Base-by-base conservation (phyloP, 2,113 vertebrate genomes). In the Psilopsiagon aurifrons region DNA sequence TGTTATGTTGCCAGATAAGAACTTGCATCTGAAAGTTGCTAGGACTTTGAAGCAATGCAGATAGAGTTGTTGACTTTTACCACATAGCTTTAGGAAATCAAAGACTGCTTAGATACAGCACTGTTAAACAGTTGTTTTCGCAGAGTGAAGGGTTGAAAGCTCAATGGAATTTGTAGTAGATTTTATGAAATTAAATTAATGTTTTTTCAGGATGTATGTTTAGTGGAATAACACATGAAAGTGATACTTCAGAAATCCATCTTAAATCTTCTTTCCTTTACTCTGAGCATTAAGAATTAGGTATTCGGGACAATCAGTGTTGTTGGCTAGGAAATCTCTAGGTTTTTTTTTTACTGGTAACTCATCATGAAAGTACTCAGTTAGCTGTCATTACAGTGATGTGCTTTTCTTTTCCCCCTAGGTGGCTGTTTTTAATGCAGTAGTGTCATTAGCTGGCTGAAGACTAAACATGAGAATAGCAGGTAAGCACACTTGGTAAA, bases 391-490 rank as follows among this genome's bases (percentile, higher is more conserved):
- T 96, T 97, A 93, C 12, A 28, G 28, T 68, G 29, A 22, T 60
- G 54, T 94, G 11, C 10, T 88, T 95, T 88, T 75, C 46, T 94
- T 96, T 74, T 51, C 88, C 88, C 66, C 67, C 33, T 96, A 98
- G 98, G 98, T 97, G 95, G 71, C 82, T 95, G 35, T 57, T 97
- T 94, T 98, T 97, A 93, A 97, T 97, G 95, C 91, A 69, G 24
- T 92, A 75, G 93, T 89, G 76, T 95, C 66, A 52, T 88, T 95
- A 88, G 59, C 62, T 95, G 85, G 66, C 74, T 94, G 96, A 97
- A 96, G 49, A 74, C 35, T 91, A 96, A 98, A 95, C 92, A 98
- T 98, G 98, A 98, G 98, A 96, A 97, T 98, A 97, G 98, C 98
- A 96, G 98, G 98, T 98, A 97, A 97, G 97, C 28, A 43, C 0